These are phyloP conservation scores for Platichthys flesus DNA, from an alignment of 2,113 vertebrate species.

Conservation along the genomic window DNA sequence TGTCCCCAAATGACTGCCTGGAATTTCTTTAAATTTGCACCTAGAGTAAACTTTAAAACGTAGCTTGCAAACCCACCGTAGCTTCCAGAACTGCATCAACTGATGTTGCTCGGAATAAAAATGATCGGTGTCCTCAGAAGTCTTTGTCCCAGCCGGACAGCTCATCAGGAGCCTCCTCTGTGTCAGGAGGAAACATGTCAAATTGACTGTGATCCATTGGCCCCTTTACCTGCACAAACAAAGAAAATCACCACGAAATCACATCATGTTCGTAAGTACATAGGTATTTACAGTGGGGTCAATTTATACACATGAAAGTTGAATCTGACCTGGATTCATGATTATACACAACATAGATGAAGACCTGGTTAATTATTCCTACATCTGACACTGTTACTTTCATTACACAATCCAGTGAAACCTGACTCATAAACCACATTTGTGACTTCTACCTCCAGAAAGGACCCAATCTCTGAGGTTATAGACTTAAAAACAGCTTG, in stretches of 20 bases:
- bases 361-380: background rate
- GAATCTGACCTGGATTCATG: too few relatives aligned
- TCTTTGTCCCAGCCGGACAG: slow-evolving; percentile 84
- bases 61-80: background rate
- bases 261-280: background rate
- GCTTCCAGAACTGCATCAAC: background rate
- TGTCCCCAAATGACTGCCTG: background rate
- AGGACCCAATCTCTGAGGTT: background rate
- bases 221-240: slow-evolving; percentile 73
- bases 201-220: slow-evolving; percentile 83
- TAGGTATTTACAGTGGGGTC: background rate
- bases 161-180: slow-evolving; percentile 79
- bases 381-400: background rate
- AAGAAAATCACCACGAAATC: background rate
- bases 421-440: background rate
- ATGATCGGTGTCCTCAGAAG: slow-evolving; percentile 69
- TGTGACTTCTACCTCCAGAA: background rate
- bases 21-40: background rate
- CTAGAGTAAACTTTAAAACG: background rate
- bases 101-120: background rate
- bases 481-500: too few relatives aligned
- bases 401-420: background rate
- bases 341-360: too few relatives aligned
- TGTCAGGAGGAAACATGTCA: slow-evolving; percentile 81
- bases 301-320: too few relatives aligned